Evolutionary conservation across 2,797 vertebrate species (phyloP), one percentile per base, ranked within the genome.

Genomic region (Smutsia gigantea): DNA sequence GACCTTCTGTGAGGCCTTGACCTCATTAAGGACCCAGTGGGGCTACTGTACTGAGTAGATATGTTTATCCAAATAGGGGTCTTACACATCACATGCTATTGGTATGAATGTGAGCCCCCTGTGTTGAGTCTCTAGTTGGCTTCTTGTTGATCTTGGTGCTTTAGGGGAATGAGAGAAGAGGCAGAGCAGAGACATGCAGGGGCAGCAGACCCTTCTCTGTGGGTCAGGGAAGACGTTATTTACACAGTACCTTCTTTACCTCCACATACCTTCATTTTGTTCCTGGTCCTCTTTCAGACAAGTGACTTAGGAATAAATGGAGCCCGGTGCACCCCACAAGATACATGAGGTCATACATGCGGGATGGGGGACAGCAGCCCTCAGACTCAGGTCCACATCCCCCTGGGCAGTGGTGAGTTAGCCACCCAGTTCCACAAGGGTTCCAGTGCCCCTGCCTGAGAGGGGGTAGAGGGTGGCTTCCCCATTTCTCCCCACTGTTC

Each of bases 341-440:
- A 7, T 75, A 23, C 23, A 0, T 1, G 0, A 4, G 15, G 19
- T 37, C 66, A 10, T 23, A 2, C 12, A 29, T 17, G 37, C 39
- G 12, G 39, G 42, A 37, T 34, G 79, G 77, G 14, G 21, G 13
- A 42, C 1, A 2, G 55, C 29, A 19, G 57, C 61, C 39, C 42
- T 23, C 37, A 5, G 64, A 57, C 84, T 7, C 0, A 1, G 64
- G 19, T 46, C 7, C 1, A 5, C 7, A 31, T 72, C 5, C 11
- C 49, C 51, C 39, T 13, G 19, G 57, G 39, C 53, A 68, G 51
- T 18, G 6, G 0, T 39, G 82, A 66, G 53, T 29, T n/a, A 64
- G 37, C 53, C 17, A 4, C 69, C 19, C 42, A 53, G 57, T 55
- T 39, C 51, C 79, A n/a, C 8, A 7, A n/a, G 27, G 59, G 75